Base-by-base conservation (phyloP, 2,797 vertebrate species). In the Cossypha dichroa region DNA sequence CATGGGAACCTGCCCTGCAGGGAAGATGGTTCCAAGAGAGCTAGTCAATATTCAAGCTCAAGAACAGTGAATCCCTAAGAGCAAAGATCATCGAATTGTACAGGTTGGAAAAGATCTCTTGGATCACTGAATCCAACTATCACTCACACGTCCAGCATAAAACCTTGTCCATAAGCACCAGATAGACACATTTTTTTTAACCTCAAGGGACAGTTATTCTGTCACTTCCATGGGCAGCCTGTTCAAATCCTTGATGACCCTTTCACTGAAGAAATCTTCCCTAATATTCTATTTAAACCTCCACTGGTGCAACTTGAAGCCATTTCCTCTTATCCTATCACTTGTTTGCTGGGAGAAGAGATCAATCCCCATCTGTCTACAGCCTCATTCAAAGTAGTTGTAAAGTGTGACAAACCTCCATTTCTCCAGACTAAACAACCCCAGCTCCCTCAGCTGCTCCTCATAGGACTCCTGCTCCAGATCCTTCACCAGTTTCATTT, bases 1-100 rank as follows among this genome's bases (percentile, higher is more conserved):
- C 13, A 3, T 28, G 7, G 45, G 45, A 83, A 40, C 29, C 0
- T 0, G 13, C 11, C 25, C 13, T 52, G 21, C 26, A 58, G 29
- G 12, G 45, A 89, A 51, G 15, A 31, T 33, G 15, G 7, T 25
- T 70, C 25, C 75, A 51, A 45, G n/a, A 33, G 13, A 45, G 15
- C 14, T 63, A 62, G 21, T 29, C 33, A 52, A 3, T 70, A 45
- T 52, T 58, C 33, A 70, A 25, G 15, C 29, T 90, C 79, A 58
- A 40, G 45, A 64, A 17, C 13, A 52, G 9, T 14, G 18, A 20
- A 63, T 43, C 8, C 25, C 25, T 40, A 28, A 25, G 20, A 56
- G 4, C 25, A 69, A 34, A 49, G 38, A 33, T 22, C 10, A 12
- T 8, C 38, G n/a, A 69, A 58, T 51, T 0, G 1, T 51, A 51